Percentiles rank a stretch among this genome's conserved stretches.
Conservation (phyloP, 2,888 invertebrate species). For the Seira sanloemensis region DNA sequence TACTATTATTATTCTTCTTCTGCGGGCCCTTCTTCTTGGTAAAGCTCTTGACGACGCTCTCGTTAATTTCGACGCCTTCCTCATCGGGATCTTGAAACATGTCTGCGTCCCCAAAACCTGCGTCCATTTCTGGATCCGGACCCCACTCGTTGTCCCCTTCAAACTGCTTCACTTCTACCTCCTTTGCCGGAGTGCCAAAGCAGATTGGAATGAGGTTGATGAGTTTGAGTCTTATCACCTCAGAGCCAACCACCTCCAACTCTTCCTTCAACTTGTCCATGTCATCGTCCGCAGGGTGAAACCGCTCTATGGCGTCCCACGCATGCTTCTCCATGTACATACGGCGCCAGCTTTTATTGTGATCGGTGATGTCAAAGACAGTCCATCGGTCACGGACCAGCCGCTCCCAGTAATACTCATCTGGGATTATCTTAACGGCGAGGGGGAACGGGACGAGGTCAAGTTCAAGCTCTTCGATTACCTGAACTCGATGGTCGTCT, state of each 20-base stretch:
- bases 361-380: conserved; percentile 51
- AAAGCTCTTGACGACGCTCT: conserved; percentile 33
- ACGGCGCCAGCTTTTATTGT: conserved; percentile 65
- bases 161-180: conserved; percentile 45
- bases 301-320: conserved; percentile 68
- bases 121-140: conserved; percentile 52
- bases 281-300: conserved; percentile 69
- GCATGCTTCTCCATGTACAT: conserved; percentile 69
- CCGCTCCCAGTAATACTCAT: conserved; percentile 72
- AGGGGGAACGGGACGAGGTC: conserved; percentile 69
- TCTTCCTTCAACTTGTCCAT: conserved; percentile 56
- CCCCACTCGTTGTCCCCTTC: conserved; percentile 54
- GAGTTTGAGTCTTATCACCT: conserved; percentile 64
- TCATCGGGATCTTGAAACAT: conserved; percentile 45
- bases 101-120: conserved; percentile 35
- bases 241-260: conserved; percentile 57
- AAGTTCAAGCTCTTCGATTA: conserved; percentile 70
- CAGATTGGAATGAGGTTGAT: conserved; percentile 71
- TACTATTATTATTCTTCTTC: conserved; percentile 14
- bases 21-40: conserved; percentile 27
- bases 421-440: conserved; percentile 70
- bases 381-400: conserved; percentile 66
- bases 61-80: conserved; percentile 29
- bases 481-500: conserved; percentile 61
- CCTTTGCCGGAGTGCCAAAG: conserved; percentile 67